Percentiles rank a stretch among this genome's conserved stretches.
Conservation (phyloP, 2,113 vertebrate genomes). For the Chionis minor region DNA sequence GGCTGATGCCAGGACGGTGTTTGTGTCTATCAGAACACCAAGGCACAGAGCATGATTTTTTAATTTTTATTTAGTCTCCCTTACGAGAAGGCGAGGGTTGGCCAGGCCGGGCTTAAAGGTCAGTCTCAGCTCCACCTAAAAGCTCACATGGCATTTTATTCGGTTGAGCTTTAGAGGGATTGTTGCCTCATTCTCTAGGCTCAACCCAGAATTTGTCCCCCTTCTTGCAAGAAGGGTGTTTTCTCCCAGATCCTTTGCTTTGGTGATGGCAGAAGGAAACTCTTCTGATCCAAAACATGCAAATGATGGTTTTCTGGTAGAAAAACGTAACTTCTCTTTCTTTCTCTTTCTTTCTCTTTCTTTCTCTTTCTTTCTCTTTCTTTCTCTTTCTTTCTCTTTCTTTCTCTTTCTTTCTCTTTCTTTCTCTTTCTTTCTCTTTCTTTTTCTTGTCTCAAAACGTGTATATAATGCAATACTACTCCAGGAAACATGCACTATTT, state of each 20-base stretch:
- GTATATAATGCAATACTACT: not conserved
- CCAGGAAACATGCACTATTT: fast-evolving
- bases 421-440: not conserved
- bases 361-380: not conserved
- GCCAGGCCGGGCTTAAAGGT: not conserved
- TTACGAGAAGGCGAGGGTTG: not conserved
- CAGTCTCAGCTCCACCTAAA: not conserved
- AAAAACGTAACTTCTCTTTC: not conserved
- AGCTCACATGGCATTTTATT: not conserved
- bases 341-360: too few species aligned
- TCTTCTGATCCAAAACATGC: not conserved
- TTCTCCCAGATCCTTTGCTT: not conserved
- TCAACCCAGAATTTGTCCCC: not conserved
- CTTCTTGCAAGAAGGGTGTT: not conserved
- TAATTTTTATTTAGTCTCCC: not conserved
- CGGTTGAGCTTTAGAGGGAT: not conserved
- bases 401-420: too few species aligned
- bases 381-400: too few species aligned
- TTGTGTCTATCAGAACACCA: not conserved
- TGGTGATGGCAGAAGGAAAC: not conserved
- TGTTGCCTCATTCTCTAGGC: not conserved
- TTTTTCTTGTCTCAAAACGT: not conserved
- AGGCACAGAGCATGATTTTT: not conserved
- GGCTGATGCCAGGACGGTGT: not conserved
- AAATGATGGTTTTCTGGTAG: not conserved